Conservation (phyloP, 2,888 invertebrate species). For the Stegana nigrithorax region DNA sequence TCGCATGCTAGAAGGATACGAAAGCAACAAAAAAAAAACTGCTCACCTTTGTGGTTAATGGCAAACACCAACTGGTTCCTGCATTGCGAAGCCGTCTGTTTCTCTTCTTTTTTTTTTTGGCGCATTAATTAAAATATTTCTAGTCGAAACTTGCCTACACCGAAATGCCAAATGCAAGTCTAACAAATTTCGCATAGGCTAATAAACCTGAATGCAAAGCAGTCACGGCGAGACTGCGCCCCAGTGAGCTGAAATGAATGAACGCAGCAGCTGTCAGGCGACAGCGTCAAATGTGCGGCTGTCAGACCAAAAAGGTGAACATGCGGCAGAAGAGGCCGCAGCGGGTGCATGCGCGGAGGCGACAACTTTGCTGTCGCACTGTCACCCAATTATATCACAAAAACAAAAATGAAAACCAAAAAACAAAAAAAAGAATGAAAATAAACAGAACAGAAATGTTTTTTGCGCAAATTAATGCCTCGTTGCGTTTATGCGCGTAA, state of each 20-base stretch:
- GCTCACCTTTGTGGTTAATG: background rate
- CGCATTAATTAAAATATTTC: conserved; percentile 8
- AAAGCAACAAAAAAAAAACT: background rate
- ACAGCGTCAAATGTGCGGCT: background rate
- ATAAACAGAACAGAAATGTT: background rate
- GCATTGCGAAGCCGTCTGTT: conserved; percentile 37
- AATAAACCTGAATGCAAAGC: conserved; percentile 57
- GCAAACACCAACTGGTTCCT: conserved; percentile 34
- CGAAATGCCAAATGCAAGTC: conserved; percentile 53
- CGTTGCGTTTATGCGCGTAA: conserved; percentile 58
- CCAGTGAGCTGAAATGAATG: background rate
- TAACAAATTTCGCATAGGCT: conserved; percentile 62
- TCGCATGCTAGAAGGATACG: too few relatives aligned
- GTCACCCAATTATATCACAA: conserved; percentile 61
- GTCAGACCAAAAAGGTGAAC: background rate
- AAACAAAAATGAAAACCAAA: conserved; percentile 16
- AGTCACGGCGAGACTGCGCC: background rate
- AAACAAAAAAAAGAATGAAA: conserved; percentile 4
- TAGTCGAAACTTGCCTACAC: conserved; percentile 37
- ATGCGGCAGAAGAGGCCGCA: background rate
- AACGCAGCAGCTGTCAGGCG: background rate
- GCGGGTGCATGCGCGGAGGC: conserved; percentile 10
- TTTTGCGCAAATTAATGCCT: conserved; percentile 64
- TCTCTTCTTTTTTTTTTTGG: background rate
- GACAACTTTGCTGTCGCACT: conserved; percentile 55